These are phyloP conservation scores for Metopia argyrocephala DNA, from an alignment of 2,888 invertebrate genomes.

Conservation along the genomic window DNA sequence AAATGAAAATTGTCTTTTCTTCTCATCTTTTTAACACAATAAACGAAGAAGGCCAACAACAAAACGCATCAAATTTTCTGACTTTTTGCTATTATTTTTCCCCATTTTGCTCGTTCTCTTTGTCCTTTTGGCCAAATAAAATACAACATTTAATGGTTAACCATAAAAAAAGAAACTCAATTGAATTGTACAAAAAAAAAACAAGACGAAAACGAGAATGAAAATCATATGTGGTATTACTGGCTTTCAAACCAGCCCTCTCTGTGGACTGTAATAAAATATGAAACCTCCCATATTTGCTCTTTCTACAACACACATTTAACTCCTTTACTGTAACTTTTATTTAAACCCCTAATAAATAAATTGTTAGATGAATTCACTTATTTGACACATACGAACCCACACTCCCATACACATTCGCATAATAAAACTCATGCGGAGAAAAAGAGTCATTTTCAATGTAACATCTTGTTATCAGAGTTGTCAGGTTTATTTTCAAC, in stretches of 20 bases:
- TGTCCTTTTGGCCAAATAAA: slow-evolving; percentile 70
- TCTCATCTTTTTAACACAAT: background rate
- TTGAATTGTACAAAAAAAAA: slow-evolving; percentile 69
- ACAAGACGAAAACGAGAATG: slow-evolving; percentile 16
- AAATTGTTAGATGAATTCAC: too few species aligned
- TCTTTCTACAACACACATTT: too few species aligned
- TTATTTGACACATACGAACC: too few species aligned
- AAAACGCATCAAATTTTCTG: slow-evolving; percentile 55
- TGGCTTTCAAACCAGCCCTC: slow-evolving; percentile 7
- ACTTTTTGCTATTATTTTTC: slow-evolving; percentile 31
- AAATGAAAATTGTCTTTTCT: slow-evolving; percentile 28
- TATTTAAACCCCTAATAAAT: too few species aligned
- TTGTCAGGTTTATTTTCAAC: too few species aligned
- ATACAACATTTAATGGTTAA: slow-evolving; percentile 73
- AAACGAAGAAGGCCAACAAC: slow-evolving; percentile 7
- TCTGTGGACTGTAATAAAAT: background rate
- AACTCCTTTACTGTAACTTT: too few species aligned
- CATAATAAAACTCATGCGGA: slow-evolving; percentile 29
- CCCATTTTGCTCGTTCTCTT: slow-evolving; percentile 1
- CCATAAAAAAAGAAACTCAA: slow-evolving; percentile 74
- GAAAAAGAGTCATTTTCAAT: slow-evolving; percentile 56
- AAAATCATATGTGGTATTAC: slow-evolving; percentile 45
- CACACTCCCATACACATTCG: background rate
- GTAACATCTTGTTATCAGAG: slow-evolving; percentile 64
- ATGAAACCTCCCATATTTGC: background rate